Evolutionary conservation across 2,797 vertebrate species (phyloP).

Genomic region (Ctenopoma kingsleyae): DNA sequence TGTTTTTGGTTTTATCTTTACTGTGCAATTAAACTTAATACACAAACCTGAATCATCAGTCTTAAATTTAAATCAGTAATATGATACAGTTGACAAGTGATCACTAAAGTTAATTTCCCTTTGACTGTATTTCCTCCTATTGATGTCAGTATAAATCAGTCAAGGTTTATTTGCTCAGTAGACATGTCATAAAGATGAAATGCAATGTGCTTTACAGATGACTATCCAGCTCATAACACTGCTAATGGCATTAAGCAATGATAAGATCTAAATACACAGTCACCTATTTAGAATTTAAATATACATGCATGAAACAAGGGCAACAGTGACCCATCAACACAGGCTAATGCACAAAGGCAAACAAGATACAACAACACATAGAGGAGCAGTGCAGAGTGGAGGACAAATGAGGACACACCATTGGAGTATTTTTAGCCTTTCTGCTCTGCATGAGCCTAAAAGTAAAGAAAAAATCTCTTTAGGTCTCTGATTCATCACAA

Average conservation of each 20-base stretch:
- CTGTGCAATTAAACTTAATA: too few relatives aligned
- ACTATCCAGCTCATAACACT: too few relatives aligned
- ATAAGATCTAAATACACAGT: neutral
- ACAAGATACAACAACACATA: slow-evolving; percentile 31
- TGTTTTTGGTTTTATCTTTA: too few relatives aligned
- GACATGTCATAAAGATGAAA: neutral
- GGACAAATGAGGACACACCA: slow-evolving; percentile 20
- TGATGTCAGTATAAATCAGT: neutral
- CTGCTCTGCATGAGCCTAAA: slow-evolving; percentile 2
- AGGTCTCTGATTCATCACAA: slow-evolving; percentile 1
- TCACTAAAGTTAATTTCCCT: neutral
- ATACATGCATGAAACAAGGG: slow-evolving; percentile 10
- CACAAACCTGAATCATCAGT: too few relatives aligned
- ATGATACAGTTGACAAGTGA: neutral
- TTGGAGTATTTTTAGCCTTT: slow-evolving; percentile 44
- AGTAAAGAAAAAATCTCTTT: slow-evolving; percentile 5
- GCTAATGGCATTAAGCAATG: neutral
- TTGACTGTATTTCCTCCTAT: neutral
- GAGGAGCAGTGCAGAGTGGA: neutral
- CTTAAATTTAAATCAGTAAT: too few relatives aligned
- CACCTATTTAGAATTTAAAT: neutral
- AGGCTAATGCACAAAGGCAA: slow-evolving; percentile 46
- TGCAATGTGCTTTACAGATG: too few relatives aligned
- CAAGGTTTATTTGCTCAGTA: neutral
- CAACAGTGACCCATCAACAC: slow-evolving; percentile 16